phyloP scores from a whole-genome alignment of 2,113 vertebrate species.

The Nesospiza acunhae region DNA sequence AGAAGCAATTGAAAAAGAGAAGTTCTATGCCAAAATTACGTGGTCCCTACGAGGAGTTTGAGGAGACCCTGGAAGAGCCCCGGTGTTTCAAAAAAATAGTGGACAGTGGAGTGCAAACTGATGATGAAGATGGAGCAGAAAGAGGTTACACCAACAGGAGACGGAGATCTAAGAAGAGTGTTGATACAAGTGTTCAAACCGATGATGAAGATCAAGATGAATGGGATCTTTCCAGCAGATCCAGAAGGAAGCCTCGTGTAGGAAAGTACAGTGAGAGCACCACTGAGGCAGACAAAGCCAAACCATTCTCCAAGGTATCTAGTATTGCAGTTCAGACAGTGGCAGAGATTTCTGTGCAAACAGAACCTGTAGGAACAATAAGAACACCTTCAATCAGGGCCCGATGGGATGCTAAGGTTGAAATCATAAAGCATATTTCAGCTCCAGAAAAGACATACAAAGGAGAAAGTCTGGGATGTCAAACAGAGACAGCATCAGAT shows the following conservation, averaged over 20 bases:
- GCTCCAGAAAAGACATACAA: conserved; percentile 91
- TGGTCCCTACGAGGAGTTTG: conserved; percentile 80
- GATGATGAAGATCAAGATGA: conserved; percentile 98
- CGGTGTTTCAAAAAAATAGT: conserved; percentile 85
- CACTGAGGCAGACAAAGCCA: conserved; percentile 78
- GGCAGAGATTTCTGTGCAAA: conserved; percentile 97
- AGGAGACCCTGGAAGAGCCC: conserved; percentile 69
- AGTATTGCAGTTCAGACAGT: conserved; percentile 97
- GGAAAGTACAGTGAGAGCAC: conserved; percentile 83
- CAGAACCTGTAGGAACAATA: conserved; percentile 91
- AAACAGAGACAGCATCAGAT: conserved; percentile 90
- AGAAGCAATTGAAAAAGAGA: conserved; percentile 80
- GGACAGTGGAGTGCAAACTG: conserved; percentile 95
- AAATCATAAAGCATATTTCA: conserved; percentile 95
- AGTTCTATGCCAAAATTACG: conserved; percentile 75
- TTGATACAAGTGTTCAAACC: conserved; percentile 92
- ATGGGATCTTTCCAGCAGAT: conserved; percentile 89
- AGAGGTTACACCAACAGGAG: conserved; percentile 83
- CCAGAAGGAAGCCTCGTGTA: conserved; percentile 84
- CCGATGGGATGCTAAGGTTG: conserved; percentile 88
- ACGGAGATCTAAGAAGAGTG: conserved; percentile 85
- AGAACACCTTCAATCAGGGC: conserved; percentile 86
- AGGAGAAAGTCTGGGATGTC: conserved; percentile 92
- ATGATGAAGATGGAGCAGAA: conserved; percentile 92
- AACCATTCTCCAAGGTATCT: conserved; percentile 87